Evolutionary conservation across 1,140 invertebrate genomes (phyloP).

Genomic region (Sesamia nonagrioides): DNA sequence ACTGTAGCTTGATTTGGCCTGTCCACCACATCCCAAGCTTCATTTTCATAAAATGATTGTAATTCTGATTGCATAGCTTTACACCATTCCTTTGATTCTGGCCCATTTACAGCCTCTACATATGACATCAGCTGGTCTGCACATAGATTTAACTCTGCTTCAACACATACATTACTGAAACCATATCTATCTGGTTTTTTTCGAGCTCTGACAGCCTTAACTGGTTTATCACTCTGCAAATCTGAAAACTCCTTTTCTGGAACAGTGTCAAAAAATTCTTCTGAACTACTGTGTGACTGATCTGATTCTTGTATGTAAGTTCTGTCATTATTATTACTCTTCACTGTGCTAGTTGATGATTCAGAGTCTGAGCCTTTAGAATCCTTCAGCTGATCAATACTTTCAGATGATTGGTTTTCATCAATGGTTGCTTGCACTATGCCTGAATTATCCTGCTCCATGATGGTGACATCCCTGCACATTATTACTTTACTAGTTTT

Average conservation of each 20-base stretch:
- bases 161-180: conserved; percentile 13
- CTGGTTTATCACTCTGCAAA: not conserved
- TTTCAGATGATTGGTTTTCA: conserved; percentile 7
- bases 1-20: conserved; percentile 61
- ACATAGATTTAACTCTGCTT: conserved; percentile 6
- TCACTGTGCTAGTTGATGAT: conserved; percentile 18
- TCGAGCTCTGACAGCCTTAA: not conserved
- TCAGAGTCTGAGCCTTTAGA: not conserved
- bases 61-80: conserved; percentile 64
- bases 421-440: conserved; percentile 7
- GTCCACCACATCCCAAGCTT: conserved; percentile 63
- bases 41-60: conserved; percentile 65
- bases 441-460: conserved; percentile 3
- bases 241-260: not conserved
- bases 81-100: conserved; percentile 24
- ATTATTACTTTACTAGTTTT: not conserved
- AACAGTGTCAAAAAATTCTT: conserved; percentile 32
- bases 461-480: not conserved
- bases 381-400: not conserved
- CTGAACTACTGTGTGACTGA: not conserved
- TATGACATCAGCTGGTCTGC: conserved; percentile 22
- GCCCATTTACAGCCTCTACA: conserved; percentile 21
- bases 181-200: conserved; percentile 17
- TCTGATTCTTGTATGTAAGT: conserved; percentile 20
- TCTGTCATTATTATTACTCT: conserved; percentile 17